Conservation (phyloP, 35 echinoderm and acorn worm genomes). For the Apostichopus parvimensis region DNA sequence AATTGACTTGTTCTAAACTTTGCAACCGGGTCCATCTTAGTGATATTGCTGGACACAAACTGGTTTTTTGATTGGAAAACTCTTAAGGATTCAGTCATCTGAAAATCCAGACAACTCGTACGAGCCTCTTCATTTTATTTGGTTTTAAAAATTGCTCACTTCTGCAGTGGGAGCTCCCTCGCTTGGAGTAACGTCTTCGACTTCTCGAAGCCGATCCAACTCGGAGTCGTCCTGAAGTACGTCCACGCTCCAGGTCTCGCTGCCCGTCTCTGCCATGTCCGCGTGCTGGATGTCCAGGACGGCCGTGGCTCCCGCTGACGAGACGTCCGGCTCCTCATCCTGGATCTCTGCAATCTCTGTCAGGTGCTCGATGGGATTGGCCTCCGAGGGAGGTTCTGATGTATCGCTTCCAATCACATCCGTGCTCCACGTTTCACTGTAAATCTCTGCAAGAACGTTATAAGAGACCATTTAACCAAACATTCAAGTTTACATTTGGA, state of each 20-base stretch:
- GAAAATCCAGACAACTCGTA: too few species aligned
- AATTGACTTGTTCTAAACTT: too few species aligned
- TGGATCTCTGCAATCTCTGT: slow-evolving; percentile 90
- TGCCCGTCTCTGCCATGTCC: slow-evolving; percentile 82
- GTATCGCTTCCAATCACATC: slow-evolving; percentile 93
- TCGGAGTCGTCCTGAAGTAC: slow-evolving; percentile 91
- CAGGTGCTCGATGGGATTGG: slow-evolving; percentile 86
- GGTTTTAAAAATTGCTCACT: slow-evolving; percentile 10
- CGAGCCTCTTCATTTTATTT: too few species aligned
- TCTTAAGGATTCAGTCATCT: too few species aligned
- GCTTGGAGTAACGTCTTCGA: slow-evolving; percentile 66
- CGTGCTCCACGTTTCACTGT: slow-evolving; percentile 97
- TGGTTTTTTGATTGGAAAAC: too few species aligned
- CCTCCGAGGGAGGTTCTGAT: slow-evolving; percentile 78
- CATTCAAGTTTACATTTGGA: too few species aligned
- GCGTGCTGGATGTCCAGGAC: slow-evolving; percentile 53
- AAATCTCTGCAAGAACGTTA: slow-evolving; percentile 5
- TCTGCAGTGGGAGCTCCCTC: slow-evolving; percentile 53
- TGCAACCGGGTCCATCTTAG: too few species aligned
- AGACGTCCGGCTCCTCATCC: slow-evolving; percentile 57
- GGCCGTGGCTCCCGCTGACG: slow-evolving; percentile 45
- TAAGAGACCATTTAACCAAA: too few species aligned
- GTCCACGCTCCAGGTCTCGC: slow-evolving; percentile 98
- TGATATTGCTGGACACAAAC: too few species aligned
- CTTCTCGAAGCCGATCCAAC: slow-evolving; percentile 71